Conservation (phyloP, 2,888 invertebrate genomes). For the Hedychridium roseum region DNA sequence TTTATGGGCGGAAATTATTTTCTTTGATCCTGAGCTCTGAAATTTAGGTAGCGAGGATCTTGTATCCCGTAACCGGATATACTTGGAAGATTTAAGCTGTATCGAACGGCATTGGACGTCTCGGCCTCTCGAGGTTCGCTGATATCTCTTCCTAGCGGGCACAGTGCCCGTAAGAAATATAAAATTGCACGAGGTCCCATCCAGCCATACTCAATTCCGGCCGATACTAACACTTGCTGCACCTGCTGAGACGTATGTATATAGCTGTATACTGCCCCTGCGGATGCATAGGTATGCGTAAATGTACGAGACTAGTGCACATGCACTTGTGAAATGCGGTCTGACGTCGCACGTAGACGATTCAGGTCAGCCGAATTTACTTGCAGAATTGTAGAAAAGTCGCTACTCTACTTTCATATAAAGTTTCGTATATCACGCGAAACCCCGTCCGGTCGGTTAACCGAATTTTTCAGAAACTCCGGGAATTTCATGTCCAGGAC, state of each 20-base stretch:
- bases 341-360: constrained; percentile 22
- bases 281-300: neutral
- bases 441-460: too few species aligned
- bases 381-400: constrained; percentile 18
- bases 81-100: too few species aligned
- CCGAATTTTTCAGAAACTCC: too few species aligned
- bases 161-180: constrained; percentile 15
- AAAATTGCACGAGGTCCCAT: constrained; percentile 8
- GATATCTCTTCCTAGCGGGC: constrained; percentile 2
- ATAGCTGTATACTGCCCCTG: neutral
- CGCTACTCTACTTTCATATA: too few species aligned
- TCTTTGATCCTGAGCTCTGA: too few species aligned
- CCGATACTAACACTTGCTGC: constrained; percentile 1
- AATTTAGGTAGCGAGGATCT: too few species aligned
- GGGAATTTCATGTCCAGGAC: too few species aligned
- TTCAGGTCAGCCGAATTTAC: constrained; percentile 35
- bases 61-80: too few species aligned
- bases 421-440: too few species aligned
- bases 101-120: neutral
- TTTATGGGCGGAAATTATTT: too few species aligned
- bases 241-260: constrained; percentile 7
- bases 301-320: neutral
- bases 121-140: too few species aligned
- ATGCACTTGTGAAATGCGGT: too few species aligned
- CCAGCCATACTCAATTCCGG: constrained; percentile 17